Conservation (phyloP, 2,113 vertebrate species). For the Rhadina sibilatrix region DNA sequence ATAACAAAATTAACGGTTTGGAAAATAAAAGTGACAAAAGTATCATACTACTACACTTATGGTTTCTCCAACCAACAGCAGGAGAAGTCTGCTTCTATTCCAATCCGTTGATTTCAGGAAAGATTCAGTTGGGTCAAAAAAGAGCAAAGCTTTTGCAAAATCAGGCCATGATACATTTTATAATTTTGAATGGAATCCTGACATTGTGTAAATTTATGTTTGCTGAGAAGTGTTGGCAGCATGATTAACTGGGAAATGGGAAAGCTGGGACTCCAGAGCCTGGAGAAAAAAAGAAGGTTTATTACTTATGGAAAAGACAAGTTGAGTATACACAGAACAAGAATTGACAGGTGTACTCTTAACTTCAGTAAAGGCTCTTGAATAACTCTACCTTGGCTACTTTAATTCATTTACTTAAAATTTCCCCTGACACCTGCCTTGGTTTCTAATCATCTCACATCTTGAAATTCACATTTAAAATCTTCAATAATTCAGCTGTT, state of each 20-base stretch:
- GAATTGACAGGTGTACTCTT: background rate
- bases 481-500: conserved; percentile 50
- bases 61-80: background rate
- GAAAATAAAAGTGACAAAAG: background rate
- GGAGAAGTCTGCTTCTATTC: background rate
- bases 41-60: background rate
- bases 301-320: background rate
- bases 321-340: background rate
- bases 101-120: background rate
- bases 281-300: background rate
- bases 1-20: background rate
- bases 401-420: background rate
- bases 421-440: background rate
- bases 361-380: background rate
- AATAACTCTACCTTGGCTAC: background rate
- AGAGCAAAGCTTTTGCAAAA: background rate
- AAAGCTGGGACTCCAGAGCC: background rate
- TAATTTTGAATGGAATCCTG: background rate
- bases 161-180: background rate
- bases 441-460: background rate
- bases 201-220: background rate
- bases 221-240: background rate
- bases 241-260: background rate
- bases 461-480: conserved; percentile 16
- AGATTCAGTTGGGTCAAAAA: background rate